Evolutionary conservation across 2,113 vertebrate species (phyloP).

Genomic region (Oreamnos americanus): DNA sequence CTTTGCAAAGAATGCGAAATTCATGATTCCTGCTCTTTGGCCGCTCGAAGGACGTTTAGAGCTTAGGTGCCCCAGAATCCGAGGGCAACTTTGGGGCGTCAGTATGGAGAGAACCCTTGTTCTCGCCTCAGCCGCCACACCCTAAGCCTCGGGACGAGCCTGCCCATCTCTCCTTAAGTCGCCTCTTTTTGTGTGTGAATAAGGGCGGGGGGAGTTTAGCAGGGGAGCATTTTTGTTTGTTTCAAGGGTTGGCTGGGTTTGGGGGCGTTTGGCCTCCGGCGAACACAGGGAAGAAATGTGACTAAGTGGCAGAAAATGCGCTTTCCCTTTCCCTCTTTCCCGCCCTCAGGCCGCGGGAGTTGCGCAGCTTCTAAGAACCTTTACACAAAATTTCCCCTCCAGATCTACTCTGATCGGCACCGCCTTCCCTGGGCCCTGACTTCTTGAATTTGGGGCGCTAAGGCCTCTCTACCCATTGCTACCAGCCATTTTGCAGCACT

Average conservation of each 20-base stretch:
- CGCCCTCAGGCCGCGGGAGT: background rate
- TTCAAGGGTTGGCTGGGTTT: background rate
- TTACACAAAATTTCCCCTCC: background rate
- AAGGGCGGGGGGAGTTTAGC: background rate
- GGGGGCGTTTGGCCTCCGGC: conserved; percentile 40
- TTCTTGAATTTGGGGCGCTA: background rate
- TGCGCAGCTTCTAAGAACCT: background rate
- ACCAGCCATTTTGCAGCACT: background rate
- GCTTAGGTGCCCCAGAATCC: background rate
- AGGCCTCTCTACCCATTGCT: background rate
- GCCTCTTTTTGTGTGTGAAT: background rate
- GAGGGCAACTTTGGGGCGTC: background rate
- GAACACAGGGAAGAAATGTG: background rate
- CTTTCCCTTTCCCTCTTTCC: background rate
- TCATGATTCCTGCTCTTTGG: background rate
- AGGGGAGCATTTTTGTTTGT: conserved; percentile 24
- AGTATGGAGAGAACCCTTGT: background rate
- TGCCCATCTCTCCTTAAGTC: background rate
- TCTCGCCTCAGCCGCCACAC: background rate
- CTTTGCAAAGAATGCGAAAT: background rate
- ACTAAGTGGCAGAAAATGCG: conserved; percentile 37
- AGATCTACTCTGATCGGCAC: background rate
- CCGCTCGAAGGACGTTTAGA: background rate
- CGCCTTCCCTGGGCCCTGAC: background rate
- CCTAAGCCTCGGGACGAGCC: background rate